Evolutionary conservation across 30 jellyfish, hydroid and myxozoan genomes (phyloP).

Genomic region (Aurelia aurita): DNA sequence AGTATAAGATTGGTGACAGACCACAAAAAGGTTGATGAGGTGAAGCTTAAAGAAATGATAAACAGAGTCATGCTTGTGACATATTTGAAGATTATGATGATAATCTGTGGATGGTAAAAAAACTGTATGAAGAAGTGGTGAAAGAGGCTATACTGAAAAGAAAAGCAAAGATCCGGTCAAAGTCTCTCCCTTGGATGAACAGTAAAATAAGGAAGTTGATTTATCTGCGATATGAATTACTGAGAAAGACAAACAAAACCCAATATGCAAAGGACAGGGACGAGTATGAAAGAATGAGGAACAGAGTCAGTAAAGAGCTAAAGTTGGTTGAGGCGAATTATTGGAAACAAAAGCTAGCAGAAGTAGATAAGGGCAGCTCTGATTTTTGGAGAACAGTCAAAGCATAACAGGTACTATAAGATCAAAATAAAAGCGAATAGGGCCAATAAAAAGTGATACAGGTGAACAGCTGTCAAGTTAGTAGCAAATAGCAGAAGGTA

Average conservation of each 20-base stretch:
- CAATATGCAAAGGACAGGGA: conserved; percentile 1
- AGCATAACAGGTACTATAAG: background rate
- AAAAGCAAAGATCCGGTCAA: conserved; percentile 40
- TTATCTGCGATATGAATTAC: conserved; percentile 18
- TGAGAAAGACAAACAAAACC: conserved; percentile 5
- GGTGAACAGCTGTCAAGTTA: background rate
- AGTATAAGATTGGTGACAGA: background rate
- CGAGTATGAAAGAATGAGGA: conserved; percentile 25
- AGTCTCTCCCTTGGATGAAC: conserved; percentile 42
- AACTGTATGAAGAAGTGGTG: background rate
- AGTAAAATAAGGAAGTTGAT: conserved; percentile 29
- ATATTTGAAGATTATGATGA: background rate
- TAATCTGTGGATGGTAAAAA: background rate
- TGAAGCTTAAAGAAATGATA: background rate
- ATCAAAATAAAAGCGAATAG: conserved; percentile 18
- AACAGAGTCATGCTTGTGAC: background rate
- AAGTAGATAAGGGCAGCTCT: background rate
- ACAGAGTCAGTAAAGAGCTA: conserved; percentile 27
- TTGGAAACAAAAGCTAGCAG: conserved; percentile 8
- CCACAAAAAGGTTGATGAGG: background rate
- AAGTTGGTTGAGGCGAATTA: conserved; percentile 32
- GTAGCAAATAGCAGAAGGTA: conserved; percentile 17
- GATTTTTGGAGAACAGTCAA: conserved; percentile 21
- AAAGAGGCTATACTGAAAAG: conserved; percentile 1
- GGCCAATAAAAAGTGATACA: conserved; percentile 6